These are phyloP conservation scores for Chiridota heheva DNA, from an alignment of 35 echinoderm and acorn worm genomes.

Conservation along the genomic window DNA sequence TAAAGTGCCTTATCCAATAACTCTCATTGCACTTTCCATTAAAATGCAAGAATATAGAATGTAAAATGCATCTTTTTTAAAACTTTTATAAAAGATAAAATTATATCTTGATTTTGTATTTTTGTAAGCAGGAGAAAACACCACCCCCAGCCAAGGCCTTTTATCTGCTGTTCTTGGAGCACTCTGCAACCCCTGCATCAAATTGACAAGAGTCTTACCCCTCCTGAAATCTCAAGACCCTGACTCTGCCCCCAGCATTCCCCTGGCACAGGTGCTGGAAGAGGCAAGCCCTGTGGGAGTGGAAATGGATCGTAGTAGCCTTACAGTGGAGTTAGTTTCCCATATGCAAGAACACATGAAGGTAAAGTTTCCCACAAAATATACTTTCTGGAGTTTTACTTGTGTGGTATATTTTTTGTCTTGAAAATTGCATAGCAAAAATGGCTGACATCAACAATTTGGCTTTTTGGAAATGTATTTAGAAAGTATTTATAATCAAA, in stretches of 20 bases:
- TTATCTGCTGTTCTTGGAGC: slow-evolving; percentile 84
- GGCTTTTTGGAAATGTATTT: no score
- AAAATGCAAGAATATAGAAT: no score
- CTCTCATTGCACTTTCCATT: no score
- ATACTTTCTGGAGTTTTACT: neutral
- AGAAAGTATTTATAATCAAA: no score
- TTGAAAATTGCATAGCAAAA: no score
- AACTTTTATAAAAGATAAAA: no score
- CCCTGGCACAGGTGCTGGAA: slow-evolving; percentile 43
- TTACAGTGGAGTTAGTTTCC: slow-evolving; percentile 61
- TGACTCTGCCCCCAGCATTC: slow-evolving; percentile 14
- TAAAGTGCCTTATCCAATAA: no score
- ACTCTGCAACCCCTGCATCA: slow-evolving; percentile 85
- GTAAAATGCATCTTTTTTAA: no score
- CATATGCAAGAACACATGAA: slow-evolving; percentile 70
- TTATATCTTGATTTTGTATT: no score
- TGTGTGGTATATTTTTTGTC: no score
- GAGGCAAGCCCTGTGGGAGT: slow-evolving; percentile 60
- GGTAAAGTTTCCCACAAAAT: neutral
- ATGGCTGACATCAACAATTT: no score
- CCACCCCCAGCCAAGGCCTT: slow-evolving; percentile 64
- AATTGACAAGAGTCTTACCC: slow-evolving; percentile 85
- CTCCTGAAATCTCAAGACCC: slow-evolving; percentile 67
- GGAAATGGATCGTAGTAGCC: slow-evolving; percentile 43
- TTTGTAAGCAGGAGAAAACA: no score